phyloP scores from a whole-genome alignment of 1,140 invertebrate genomes.

The Drosophila prosaltans region DNA sequence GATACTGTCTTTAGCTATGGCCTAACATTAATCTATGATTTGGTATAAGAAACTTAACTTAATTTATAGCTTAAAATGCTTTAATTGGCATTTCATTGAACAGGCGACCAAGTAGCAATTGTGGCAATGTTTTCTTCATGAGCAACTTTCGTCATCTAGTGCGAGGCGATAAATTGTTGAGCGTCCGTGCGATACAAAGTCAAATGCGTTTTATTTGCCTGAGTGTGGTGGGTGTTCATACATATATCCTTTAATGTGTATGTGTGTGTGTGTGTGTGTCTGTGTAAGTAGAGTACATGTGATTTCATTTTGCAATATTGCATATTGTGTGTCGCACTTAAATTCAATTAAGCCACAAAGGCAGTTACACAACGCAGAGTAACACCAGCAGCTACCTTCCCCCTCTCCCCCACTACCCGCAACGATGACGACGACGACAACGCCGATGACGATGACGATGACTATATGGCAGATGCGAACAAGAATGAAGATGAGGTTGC shows the following conservation, averaged over 20 bases:
- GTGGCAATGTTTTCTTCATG: neutral
- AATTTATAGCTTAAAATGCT: neutral
- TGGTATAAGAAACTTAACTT: no score
- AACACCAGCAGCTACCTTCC: constrained; percentile 19
- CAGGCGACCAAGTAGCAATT: neutral
- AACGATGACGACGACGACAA: constrained; percentile 2
- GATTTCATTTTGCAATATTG: constrained; percentile 74
- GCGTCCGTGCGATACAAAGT: constrained; percentile 56
- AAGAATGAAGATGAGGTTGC: constrained; percentile 10
- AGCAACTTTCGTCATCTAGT: constrained; percentile 16
- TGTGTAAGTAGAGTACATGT: constrained; percentile 26
- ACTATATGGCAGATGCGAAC: constrained; percentile 1
- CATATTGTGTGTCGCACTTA: constrained; percentile 78
- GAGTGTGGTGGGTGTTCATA: neutral
- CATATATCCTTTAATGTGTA: no score
- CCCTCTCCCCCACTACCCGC: constrained; percentile 2
- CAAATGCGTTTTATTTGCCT: constrained; percentile 58
- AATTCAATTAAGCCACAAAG: constrained; percentile 81
- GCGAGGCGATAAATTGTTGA: constrained; percentile 43
- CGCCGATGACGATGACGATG: constrained; percentile 10
- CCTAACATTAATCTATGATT: no score
- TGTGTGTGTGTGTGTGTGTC: constrained; percentile 2
- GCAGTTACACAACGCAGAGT: constrained; percentile 60
- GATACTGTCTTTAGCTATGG: no score
- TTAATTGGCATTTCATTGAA: neutral